phyloP scores from a whole-genome alignment of 2,888 invertebrate genomes.

The Drosophila greeni region DNA sequence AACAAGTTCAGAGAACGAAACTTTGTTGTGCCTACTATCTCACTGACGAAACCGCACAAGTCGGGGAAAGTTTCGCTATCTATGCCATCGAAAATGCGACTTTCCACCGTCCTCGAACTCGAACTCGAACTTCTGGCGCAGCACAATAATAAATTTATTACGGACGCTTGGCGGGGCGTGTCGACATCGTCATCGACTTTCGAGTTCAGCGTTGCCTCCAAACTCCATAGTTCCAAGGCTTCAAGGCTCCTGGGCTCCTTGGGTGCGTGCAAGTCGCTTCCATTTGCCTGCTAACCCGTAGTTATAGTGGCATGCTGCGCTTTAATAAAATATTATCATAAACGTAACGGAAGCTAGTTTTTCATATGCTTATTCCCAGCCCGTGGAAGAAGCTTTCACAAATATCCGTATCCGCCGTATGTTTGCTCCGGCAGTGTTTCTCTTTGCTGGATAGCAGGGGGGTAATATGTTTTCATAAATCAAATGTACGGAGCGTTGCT shows the following conservation, averaged over 20 bases:
- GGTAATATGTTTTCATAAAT: conserved; percentile 40
- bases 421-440: conserved; percentile 21
- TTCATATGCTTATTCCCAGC: conserved; percentile 64
- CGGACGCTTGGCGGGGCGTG: conserved; percentile 49
- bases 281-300: conserved; percentile 27
- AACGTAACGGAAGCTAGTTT: conserved; percentile 65
- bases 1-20: conserved; percentile 60
- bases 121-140: conserved; percentile 26
- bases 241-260: conserved; percentile 4
- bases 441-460: conserved; percentile 32
- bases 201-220: conserved; percentile 6
- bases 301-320: conserved; percentile 47
- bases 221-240: conserved; percentile 9
- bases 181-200: conserved; percentile 43
- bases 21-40: conserved; percentile 69
- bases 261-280: conserved; percentile 32
- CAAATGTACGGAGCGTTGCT: conserved; percentile 34
- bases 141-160: conserved; percentile 63
- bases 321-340: conserved; percentile 74
- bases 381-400: conserved; percentile 38
- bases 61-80: conserved; percentile 56
- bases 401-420: conserved; percentile 32
- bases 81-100: conserved; percentile 28
- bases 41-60: conserved; percentile 57
- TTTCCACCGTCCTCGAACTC: conserved; percentile 22